A percentile compares a stretch with the other conserved stretches of the same genome.
phyloP scores from a whole-genome alignment of 2,797 vertebrate species.

The Neosilurus hyrtlii region DNA sequence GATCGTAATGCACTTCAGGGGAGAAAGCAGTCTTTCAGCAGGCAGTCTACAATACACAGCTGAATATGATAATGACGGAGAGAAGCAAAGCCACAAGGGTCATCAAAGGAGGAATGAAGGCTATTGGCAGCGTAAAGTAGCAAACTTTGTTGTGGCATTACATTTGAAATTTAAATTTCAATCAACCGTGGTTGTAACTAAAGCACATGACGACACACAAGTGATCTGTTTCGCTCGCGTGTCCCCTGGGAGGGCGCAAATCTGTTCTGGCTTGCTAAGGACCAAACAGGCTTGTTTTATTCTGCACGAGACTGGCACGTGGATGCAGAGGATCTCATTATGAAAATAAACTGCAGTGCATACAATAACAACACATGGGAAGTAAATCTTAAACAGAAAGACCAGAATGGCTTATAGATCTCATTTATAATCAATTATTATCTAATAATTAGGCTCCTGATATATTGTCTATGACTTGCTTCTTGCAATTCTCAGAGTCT shows the following conservation, averaged over 20 bases:
- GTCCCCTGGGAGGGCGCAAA: conserved; percentile 27
- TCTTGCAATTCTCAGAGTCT: conserved; percentile 31
- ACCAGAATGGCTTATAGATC: not conserved
- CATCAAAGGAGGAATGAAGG: conserved; percentile 34
- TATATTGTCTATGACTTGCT: not conserved
- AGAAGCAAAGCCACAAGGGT: conserved; percentile 41
- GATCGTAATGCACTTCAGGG: conserved; percentile 41
- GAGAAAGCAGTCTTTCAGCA: conserved; percentile 45
- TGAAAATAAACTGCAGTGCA: conserved; percentile 26
- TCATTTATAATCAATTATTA: conserved; percentile 1
- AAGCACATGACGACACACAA: conserved; percentile 25
- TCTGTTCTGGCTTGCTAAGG: conserved; percentile 18
- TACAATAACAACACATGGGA: not conserved
- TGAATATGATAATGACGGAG: conserved; percentile 28
- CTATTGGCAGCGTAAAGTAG: conserved; percentile 9
- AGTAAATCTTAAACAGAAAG: not conserved
- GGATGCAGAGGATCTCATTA: conserved; percentile 26
- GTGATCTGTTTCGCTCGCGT: conserved; percentile 31
- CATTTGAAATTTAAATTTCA: conserved; percentile 41
- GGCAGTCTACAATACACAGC: conserved; percentile 14
- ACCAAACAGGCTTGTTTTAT: conserved; percentile 31
- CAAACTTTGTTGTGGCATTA: conserved; percentile 26
- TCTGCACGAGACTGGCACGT: not conserved
- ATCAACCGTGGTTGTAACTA: not conserved
- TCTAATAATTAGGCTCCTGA: conserved; percentile 14